phyloP scores from a whole-genome alignment of 1,140 invertebrate genomes.

The Pseudoatta argentina region DNA sequence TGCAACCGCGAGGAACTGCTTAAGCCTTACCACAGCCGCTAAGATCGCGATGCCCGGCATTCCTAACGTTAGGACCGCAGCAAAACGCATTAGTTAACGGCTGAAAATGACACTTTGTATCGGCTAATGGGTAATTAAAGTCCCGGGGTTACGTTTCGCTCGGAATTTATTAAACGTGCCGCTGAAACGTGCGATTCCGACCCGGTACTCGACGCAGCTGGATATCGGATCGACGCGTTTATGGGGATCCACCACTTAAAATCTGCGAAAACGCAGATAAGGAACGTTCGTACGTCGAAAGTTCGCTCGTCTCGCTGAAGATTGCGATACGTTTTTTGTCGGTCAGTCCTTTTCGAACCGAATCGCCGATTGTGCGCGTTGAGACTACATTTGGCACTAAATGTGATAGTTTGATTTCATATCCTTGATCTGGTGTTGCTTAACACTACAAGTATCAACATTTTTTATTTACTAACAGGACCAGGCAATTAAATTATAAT shows the following conservation, averaged over 20 bases:
- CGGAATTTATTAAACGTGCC: constrained; percentile 78
- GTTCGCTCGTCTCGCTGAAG: not conserved
- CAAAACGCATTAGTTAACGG: constrained; percentile 78
- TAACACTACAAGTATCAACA: not conserved
- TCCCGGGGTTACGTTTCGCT: constrained; percentile 77
- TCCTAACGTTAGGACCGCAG: constrained; percentile 70
- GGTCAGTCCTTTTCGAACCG: not conserved
- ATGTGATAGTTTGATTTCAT: not conserved
- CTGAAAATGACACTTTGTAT: constrained; percentile 82
- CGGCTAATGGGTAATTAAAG: constrained; percentile 83
- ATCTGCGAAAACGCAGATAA: constrained; percentile 65
- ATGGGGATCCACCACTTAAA: constrained; percentile 70
- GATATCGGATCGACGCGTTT: constrained; percentile 66
- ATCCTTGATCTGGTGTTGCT: not conserved
- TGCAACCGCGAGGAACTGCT: constrained; percentile 11
- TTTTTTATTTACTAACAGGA: too few species aligned
- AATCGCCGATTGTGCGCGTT: not conserved
- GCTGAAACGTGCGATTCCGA: constrained; percentile 4
- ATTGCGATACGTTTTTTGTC: constrained; percentile 3
- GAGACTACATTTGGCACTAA: not conserved
- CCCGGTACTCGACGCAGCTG: constrained; percentile 10
- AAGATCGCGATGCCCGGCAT: constrained; percentile 65
- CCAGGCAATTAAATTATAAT: too few species aligned
- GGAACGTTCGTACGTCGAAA: constrained; percentile 26
- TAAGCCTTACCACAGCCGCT: constrained; percentile 27